A percentile compares a stretch with the other conserved stretches of the same genome.
phyloP scores from a whole-genome alignment of 2,113 vertebrate species.

The Mustela lutreola region DNA sequence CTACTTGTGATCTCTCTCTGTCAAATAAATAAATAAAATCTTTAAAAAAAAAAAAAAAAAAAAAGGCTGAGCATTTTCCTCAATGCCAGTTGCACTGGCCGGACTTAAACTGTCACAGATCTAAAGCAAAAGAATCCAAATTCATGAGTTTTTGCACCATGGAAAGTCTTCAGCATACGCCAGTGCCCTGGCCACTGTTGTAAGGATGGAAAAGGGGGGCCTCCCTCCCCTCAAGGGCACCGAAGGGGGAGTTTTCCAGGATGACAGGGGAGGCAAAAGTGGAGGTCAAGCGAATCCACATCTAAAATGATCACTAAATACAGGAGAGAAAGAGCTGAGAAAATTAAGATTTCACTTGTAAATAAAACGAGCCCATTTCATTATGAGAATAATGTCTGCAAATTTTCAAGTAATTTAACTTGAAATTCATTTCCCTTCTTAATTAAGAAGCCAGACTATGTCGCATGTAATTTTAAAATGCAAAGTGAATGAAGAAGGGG shows the following conservation, averaged over 20 bases:
- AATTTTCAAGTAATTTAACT: conserved; percentile 61
- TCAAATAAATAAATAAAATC: too few relatives aligned
- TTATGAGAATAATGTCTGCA: conserved; percentile 54
- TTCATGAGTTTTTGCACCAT: conserved; percentile 15
- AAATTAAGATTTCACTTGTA: conserved; percentile 62
- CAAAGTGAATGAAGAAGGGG: neutral
- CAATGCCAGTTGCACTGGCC: conserved; percentile 5
- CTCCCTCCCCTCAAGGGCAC: neutral
- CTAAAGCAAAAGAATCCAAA: conserved; percentile 35
- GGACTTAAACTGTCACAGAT: conserved; percentile 40
- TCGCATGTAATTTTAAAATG: conserved; percentile 45
- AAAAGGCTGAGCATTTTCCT: conserved; percentile 32
- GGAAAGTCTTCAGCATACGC: neutral
- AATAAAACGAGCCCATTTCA: conserved; percentile 50
- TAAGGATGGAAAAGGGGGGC: neutral
- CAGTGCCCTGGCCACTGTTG: neutral
- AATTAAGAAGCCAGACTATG: conserved; percentile 70
- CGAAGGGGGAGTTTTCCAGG: neutral
- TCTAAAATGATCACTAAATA: conserved; percentile 32
- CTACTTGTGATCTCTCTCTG: too few relatives aligned
- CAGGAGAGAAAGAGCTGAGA: neutral
- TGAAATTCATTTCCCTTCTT: conserved; percentile 50
- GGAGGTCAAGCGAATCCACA: neutral
- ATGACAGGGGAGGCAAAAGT: conserved; percentile 24
- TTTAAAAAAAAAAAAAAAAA: too few relatives aligned